A percentile compares a stretch with the other conserved stretches of the same genome.
These are phyloP conservation scores for Antechinus stuartii DNA, from an alignment of 2,113 vertebrate genomes.

Conservation along the genomic window DNA sequence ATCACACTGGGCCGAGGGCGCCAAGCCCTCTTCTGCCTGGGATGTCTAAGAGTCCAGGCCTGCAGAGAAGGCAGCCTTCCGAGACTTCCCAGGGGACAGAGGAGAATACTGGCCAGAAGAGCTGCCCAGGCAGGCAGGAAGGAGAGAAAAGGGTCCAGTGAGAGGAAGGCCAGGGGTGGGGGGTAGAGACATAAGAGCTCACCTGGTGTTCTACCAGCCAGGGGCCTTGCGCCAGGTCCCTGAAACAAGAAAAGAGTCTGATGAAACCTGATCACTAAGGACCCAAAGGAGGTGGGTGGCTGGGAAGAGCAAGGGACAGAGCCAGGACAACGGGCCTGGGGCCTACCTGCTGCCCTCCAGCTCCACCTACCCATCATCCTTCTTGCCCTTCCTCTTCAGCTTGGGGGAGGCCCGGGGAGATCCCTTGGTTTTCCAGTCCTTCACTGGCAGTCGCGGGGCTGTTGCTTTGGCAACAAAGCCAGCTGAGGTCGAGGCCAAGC, in stretches of 20 bases:
- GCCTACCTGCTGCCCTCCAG: neutral
- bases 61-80: neutral
- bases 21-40: conserved; percentile 18
- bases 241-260: conserved; percentile 43
- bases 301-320: neutral
- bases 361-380: conserved; percentile 90
- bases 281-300: neutral
- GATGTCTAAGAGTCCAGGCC: neutral
- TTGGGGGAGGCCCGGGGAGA: conserved; percentile 95
- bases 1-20: neutral
- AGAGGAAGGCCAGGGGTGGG: neutral
- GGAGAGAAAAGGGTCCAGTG: neutral
- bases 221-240: conserved; percentile 70
- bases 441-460: conserved; percentile 91
- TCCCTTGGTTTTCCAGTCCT: conserved; percentile 94
- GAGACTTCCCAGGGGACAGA: neutral
- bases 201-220: conserved; percentile 77
- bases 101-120: neutral
- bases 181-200: neutral
- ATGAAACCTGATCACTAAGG: neutral
- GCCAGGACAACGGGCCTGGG: neutral
- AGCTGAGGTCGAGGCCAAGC: conserved; percentile 90
- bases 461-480: conserved; percentile 90
- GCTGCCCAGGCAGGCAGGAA: neutral
- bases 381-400: conserved; percentile 92